Conservation (phyloP, 2,888 invertebrate species). For the Cistogaster globosa region DNA sequence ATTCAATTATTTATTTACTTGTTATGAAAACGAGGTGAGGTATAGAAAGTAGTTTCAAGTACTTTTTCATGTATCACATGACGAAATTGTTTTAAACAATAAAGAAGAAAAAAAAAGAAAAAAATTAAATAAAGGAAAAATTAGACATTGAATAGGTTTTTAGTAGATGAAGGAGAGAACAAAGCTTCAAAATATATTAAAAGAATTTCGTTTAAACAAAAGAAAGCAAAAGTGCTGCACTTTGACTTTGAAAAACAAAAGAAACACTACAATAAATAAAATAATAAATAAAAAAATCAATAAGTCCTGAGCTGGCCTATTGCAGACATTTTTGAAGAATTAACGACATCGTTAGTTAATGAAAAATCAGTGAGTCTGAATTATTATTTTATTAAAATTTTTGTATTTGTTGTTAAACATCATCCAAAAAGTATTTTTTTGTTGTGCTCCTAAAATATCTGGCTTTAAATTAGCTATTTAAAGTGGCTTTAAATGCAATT, state of each 20-base stretch:
- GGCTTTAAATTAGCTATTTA: too few relatives aligned
- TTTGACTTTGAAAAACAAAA: constrained; percentile 65
- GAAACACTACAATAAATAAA: constrained; percentile 29
- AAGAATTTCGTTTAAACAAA: constrained; percentile 27
- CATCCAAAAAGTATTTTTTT: too few relatives aligned
- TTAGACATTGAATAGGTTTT: constrained; percentile 53
- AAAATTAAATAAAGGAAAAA: constrained; percentile 34
- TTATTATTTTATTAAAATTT: too few relatives aligned
- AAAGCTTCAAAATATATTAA: constrained; percentile 12
- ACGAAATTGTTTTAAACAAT: constrained; percentile 34
- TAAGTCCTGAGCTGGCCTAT: constrained; percentile 24
- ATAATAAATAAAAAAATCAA: constrained; percentile 58
- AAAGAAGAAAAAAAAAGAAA: constrained; percentile 5
- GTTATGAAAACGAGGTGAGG: constrained; percentile 25
- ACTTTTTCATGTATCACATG: constrained; percentile 52
- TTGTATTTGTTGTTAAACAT: too few relatives aligned
- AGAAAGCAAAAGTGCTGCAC: constrained; percentile 71
- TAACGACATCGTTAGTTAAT: too few relatives aligned
- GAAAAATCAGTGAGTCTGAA: too few relatives aligned
- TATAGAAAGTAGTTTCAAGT: constrained; percentile 56
- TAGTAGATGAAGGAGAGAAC: background rate
- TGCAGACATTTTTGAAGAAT: background rate
- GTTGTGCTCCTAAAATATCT: too few relatives aligned
- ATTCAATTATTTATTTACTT: constrained; percentile 30
- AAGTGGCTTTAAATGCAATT: too few relatives aligned